Evolutionary conservation across 2,113 vertebrate species (phyloP), one percentile per base, ranked within the genome.

Genomic region (Paedocypris sp.): DNA sequence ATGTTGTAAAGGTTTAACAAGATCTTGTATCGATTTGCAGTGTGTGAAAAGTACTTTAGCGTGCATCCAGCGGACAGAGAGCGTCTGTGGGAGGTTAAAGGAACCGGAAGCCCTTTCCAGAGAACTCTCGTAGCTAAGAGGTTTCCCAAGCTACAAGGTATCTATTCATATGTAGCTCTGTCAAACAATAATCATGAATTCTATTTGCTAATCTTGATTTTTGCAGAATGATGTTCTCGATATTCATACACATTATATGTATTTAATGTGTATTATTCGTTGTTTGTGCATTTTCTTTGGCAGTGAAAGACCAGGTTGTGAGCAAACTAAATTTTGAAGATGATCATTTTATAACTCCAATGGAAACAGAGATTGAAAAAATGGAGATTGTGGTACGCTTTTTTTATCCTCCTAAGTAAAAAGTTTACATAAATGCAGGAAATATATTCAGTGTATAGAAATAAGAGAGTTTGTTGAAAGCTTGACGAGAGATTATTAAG

Each of bases 31-130:
- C n/a, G n/a, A 33, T 67, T 15, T 3, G 5, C 60, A 96, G 91
- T 89, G 75, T 94, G 90, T 77, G 80, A 81, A 68, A 83, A 86
- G 1, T 94, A 92, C 65, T 74, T 90, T 61, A 75, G 83, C 50
- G 86, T 83, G 60, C 84, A 90, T 43, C 88, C 91, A 47, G 82
- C 50, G 41, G 78, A 91, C 66, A 67, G 64, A 23, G 79, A 83
- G 23, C 71, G 91, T 31, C 75, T 94, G 18, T 94, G 88, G 89
- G 86, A 94, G 77, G 87, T 90, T 33, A 75, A 90, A 68, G 80
- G 85, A 66, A 57, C 74, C 43, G 92, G 92, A 48, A 56, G 62
- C 1, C 86, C 79, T 73, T 85, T 76, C 45, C 89, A 94, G 78
- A 86, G 79, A 73, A 81, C 69, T 56, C 79, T 77, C 29, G 64